Percentiles rank a stretch among this genome's conserved stretches.
Conservation (phyloP, 2,113 vertebrate genomes). For the Scytalopus superciliaris region DNA sequence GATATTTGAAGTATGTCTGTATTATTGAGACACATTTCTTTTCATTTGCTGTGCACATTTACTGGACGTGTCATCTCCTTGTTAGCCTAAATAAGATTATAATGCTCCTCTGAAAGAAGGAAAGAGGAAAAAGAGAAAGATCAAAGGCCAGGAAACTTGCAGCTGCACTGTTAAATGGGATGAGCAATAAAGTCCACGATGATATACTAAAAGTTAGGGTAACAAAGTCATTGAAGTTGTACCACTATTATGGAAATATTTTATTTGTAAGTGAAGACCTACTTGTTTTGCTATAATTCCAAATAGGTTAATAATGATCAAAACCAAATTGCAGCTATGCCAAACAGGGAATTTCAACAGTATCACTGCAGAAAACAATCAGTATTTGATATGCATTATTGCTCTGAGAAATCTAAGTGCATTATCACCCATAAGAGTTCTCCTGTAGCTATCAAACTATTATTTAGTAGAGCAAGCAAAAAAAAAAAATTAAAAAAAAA, state of each 20-base stretch:
- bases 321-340: not conserved
- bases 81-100: not conserved
- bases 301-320: not conserved
- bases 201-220: not conserved
- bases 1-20: not conserved
- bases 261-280: not conserved
- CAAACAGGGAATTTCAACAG: not conserved
- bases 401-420: not conserved
- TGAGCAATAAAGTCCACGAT: not conserved
- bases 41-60: not conserved
- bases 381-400: not conserved
- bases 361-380: not conserved
- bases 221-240: not conserved
- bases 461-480: not conserved
- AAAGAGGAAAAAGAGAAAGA: not conserved
- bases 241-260: not conserved
- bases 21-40: not conserved
- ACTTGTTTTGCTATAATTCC: not conserved
- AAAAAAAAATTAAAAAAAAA: constrained; percentile 6
- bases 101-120: not conserved
- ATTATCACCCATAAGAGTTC: not conserved
- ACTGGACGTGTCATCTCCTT: not conserved
- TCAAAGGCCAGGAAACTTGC: not conserved
- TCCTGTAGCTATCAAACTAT: not conserved
- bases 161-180: not conserved